Conservation (phyloP, 2,888 invertebrate genomes). For the Himalopsyche anomala region DNA sequence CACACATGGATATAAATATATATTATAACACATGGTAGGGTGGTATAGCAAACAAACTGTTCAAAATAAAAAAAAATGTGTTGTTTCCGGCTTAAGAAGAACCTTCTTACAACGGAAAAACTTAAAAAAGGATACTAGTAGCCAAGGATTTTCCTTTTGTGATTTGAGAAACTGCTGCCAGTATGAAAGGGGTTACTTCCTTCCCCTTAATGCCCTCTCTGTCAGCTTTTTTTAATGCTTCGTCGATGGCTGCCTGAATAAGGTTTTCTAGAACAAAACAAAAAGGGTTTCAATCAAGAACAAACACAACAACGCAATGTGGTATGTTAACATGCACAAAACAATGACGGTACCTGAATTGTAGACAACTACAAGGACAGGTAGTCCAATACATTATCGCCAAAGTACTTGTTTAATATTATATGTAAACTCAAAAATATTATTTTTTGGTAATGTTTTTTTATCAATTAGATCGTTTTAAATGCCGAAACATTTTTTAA, state of each 20-base stretch:
- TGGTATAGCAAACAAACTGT: background rate
- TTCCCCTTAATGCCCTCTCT: slow-evolving; percentile 84
- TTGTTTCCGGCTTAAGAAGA: background rate
- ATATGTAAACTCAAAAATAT: too few relatives aligned
- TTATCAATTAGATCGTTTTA: too few relatives aligned
- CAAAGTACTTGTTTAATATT: too few relatives aligned
- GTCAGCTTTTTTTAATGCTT: slow-evolving; percentile 81
- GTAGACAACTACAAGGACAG: too few relatives aligned
- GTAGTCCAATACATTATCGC: too few relatives aligned
- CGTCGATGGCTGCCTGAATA: slow-evolving; percentile 83
- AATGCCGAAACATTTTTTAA: too few relatives aligned
- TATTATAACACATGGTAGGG: background rate
- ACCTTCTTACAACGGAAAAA: background rate
- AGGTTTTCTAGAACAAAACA: slow-evolving; percentile 71
- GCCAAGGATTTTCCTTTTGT: slow-evolving; percentile 89
- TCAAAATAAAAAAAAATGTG: background rate
- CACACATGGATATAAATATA: too few relatives aligned
- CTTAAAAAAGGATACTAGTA: slow-evolving; percentile 86
- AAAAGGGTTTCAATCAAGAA: background rate
- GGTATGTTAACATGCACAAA: too few relatives aligned
- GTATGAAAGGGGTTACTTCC: slow-evolving; percentile 93
- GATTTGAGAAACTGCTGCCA: slow-evolving; percentile 85
- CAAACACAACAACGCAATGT: background rate
- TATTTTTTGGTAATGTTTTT: too few relatives aligned
- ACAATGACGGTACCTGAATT: too few relatives aligned